Percentiles rank a stretch among this genome's conserved stretches.
Conservation (phyloP, 2,113 vertebrate genomes). For the Rhinichthys klamathensis region DNA sequence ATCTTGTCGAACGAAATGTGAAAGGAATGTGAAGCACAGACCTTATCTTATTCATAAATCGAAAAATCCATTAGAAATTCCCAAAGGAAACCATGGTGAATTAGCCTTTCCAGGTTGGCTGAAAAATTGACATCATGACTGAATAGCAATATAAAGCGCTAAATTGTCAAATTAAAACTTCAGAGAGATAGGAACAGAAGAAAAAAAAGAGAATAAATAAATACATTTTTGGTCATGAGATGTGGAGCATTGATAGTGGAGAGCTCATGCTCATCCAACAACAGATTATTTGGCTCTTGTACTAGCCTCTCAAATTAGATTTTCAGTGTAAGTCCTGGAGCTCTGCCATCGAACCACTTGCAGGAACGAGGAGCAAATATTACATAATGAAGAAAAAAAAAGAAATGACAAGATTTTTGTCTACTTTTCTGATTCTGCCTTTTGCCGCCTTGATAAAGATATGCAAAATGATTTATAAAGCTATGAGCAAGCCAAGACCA, state of each 20-base stretch:
- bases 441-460: slow-evolving; percentile 57
- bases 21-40: not conserved
- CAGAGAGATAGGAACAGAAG: not conserved
- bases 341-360: slow-evolving; percentile 61
- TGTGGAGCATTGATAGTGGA: slow-evolving; percentile 40
- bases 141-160: not conserved
- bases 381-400: slow-evolving; percentile 38
- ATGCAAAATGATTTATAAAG: slow-evolving; percentile 63
- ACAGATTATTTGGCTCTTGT: slow-evolving; percentile 58
- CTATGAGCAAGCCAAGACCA: slow-evolving; percentile 55
- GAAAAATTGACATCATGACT: not conserved
- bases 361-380: slow-evolving; percentile 60
- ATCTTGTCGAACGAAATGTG: not conserved
- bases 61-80: slow-evolving; percentile 4
- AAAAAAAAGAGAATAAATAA: not conserved
- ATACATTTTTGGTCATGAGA: slow-evolving; percentile 24
- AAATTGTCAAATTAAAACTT: not conserved
- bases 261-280: slow-evolving; percentile 49
- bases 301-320: slow-evolving; percentile 55
- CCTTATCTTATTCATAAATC: not conserved
- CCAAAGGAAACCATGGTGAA: not conserved
- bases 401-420: slow-evolving; percentile 40
- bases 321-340: slow-evolving; percentile 55
- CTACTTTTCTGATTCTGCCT: slow-evolving; percentile 42
- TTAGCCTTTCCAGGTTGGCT: not conserved